phyloP scores from a whole-genome alignment of 2,797 vertebrate species.

The Orientallactaga sibirica region DNA sequence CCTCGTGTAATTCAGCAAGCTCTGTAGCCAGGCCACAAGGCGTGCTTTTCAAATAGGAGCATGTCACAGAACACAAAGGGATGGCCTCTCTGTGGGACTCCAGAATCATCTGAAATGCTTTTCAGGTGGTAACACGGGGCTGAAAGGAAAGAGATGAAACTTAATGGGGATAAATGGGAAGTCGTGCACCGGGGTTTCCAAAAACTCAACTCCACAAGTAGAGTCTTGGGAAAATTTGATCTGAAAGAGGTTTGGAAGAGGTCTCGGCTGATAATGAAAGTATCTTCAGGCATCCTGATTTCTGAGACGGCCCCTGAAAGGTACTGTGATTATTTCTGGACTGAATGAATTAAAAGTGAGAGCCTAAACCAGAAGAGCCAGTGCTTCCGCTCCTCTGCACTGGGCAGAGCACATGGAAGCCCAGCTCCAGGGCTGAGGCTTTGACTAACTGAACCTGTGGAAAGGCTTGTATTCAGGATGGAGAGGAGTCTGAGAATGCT shows the following conservation, averaged over 20 bases:
- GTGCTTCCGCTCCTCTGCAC: background rate
- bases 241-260: background rate
- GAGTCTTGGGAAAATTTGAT: background rate
- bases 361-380: background rate
- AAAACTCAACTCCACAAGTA: constrained; percentile 43
- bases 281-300: background rate
- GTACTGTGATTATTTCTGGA: background rate
- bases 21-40: constrained; percentile 4
- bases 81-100: background rate
- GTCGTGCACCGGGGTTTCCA: constrained; percentile 12
- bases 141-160: background rate
- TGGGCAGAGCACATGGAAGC: background rate
- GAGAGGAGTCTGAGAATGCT: background rate
- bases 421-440: background rate
- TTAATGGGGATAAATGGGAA: constrained; percentile 32
- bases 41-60: background rate
- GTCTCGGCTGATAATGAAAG: background rate
- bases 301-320: background rate
- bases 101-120: background rate
- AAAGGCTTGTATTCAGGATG: background rate
- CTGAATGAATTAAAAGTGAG: background rate
- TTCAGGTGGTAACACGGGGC: background rate
- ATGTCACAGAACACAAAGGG: background rate
- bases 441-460: background rate
- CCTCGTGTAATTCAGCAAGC: background rate